These are phyloP conservation scores for Resseliella maxima DNA, from an alignment of 2,888 invertebrate species.

Conservation along the genomic window DNA sequence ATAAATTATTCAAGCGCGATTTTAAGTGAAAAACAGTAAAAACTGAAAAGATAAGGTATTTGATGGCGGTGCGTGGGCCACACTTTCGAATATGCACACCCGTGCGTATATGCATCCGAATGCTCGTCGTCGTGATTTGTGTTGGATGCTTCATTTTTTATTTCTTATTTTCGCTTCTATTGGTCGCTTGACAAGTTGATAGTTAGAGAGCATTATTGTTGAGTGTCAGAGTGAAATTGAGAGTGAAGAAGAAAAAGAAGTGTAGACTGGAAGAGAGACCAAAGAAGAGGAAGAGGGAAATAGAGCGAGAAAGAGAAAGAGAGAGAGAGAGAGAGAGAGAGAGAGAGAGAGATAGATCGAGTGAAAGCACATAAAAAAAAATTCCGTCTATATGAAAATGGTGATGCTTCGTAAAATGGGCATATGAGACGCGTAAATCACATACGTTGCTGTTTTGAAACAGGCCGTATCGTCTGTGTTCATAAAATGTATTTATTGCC, in stretches of 20 bases:
- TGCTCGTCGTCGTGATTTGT: background rate
- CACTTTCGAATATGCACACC: background rate
- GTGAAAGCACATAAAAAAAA: background rate
- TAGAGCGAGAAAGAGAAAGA: too few relatives aligned
- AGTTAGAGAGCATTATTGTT: background rate
- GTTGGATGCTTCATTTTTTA: background rate
- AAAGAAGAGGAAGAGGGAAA: too few relatives aligned
- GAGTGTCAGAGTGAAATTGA: background rate
- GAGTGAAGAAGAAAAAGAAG: too few relatives aligned
- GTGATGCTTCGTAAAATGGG: background rate
- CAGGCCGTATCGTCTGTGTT: background rate
- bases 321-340: too few relatives aligned
- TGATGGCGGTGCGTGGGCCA: background rate
- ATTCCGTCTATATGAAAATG: background rate
- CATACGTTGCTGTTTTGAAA: background rate
- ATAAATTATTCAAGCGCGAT: background rate
- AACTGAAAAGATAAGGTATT: background rate
- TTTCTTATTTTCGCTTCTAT: background rate
- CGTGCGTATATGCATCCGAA: background rate
- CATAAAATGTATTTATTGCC: background rate
- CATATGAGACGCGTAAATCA: background rate
- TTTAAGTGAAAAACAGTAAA: background rate
- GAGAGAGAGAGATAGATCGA: too few relatives aligned
- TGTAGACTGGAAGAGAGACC: too few relatives aligned
- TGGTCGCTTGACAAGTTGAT: too few relatives aligned